A percentile compares a stretch with the other conserved stretches of the same genome.
phyloP scores from a whole-genome alignment of 2,888 invertebrate genomes.

The Pyrrhia umbra region DNA sequence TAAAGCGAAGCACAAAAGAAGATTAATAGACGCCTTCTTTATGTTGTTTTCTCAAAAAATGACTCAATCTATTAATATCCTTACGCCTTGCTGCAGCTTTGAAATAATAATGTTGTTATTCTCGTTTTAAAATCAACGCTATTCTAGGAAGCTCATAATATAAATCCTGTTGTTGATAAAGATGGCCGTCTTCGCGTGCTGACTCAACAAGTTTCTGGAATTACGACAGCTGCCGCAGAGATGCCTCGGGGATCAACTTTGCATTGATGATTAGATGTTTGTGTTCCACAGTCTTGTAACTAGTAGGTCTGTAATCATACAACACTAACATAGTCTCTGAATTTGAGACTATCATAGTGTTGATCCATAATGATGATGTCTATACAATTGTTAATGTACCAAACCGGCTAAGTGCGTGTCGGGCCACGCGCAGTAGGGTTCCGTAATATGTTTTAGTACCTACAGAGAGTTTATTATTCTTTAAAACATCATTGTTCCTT shows the following conservation, averaged over 20 bases:
- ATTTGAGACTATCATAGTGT: background rate
- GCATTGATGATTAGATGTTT: background rate
- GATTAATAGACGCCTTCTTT: background rate
- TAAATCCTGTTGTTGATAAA: conserved; percentile 21
- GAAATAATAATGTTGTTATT: conserved; percentile 1
- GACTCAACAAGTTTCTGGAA: conserved; percentile 24
- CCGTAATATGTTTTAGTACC: too few species aligned
- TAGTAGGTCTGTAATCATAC: background rate
- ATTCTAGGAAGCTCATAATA: conserved; percentile 19
- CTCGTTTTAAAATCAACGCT: background rate
- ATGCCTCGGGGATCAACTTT: background rate
- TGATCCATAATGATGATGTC: too few species aligned
- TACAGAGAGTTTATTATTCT: background rate
- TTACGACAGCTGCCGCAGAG: conserved; percentile 13
- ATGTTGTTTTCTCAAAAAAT: background rate
- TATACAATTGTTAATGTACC: too few species aligned
- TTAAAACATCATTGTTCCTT: background rate
- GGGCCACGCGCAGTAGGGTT: too few species aligned
- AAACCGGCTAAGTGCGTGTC: too few species aligned
- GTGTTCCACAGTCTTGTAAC: background rate
- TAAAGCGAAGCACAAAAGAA: too few species aligned
- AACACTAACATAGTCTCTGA: background rate
- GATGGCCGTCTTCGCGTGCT: conserved; percentile 8
- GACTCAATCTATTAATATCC: background rate
- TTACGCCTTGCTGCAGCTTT: background rate